These are phyloP conservation scores for Gallinago undulata DNA, from an alignment of 2,113 vertebrate genomes.

Conservation along the genomic window DNA sequence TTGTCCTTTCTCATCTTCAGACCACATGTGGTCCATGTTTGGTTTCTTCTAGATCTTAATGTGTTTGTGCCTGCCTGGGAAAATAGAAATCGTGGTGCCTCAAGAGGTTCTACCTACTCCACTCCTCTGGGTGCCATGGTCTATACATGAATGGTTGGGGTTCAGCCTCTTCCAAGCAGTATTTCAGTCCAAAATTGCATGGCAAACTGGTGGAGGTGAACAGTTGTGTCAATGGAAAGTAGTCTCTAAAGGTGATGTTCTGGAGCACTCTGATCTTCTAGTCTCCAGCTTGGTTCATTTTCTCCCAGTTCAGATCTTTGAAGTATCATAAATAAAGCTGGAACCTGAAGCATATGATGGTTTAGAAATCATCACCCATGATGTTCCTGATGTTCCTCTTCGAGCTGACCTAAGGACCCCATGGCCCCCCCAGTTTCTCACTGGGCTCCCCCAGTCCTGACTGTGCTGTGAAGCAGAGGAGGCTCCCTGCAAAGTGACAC, in stretches of 20 bases:
- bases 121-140: fast-evolving
- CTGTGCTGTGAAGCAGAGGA: neutral
- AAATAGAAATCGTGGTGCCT: neutral
- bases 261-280: neutral
- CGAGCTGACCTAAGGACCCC: neutral
- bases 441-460: neutral
- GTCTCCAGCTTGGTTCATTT: neutral
- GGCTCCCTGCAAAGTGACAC: neutral
- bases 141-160: neutral
- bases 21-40: fast-evolving
- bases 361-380: neutral
- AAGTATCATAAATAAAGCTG: neutral
- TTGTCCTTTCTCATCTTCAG: neutral
- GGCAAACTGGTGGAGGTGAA: neutral
- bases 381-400: neutral
- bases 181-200: neutral
- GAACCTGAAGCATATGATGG: neutral
- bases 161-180: neutral
- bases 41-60: neutral
- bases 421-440: neutral
- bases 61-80: neutral
- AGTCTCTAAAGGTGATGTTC: neutral
- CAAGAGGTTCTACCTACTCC: neutral
- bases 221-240: fast-evolving
- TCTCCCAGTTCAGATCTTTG: neutral